Evolutionary conservation across 2,797 vertebrate genomes (phyloP), one percentile per base, ranked within the genome.

Genomic region (Dendrocincla fuliginosa): DNA sequence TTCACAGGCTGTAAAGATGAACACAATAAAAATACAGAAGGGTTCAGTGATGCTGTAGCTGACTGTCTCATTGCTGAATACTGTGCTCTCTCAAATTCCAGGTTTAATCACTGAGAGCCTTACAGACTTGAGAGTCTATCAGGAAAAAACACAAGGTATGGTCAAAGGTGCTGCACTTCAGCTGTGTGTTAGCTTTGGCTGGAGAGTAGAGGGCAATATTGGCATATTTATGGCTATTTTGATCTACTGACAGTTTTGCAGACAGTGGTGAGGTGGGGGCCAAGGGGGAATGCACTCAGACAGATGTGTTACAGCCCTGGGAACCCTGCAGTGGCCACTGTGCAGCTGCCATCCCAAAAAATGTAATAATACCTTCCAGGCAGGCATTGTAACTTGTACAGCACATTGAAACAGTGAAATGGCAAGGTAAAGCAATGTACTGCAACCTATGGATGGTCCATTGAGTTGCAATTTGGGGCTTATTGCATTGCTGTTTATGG

Each of bases 271-370:
- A 81, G 25, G 16, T 67, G 27, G 24, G 3, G 18, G 10, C 42
- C 44, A 20, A 13, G 23, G 10, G 42, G 15, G 6, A 42, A 3
- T 11, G 1, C 44, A 10, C 32, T 50, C 1, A 0, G 42, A 2
- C 19, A 32, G 46, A 2, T 27, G 32, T 52, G 19, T 37, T 42
- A 8, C 12, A 75, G 33, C 49, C 73, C 53, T 70, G 56, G 78
- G 59, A 73, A 27, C 33, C 61, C 56, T 52, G 17, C 33, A 16
- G 47, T 25, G 68, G 30, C 35, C n/a, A 5, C 32, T 8, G 67
- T 41, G 52, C 50, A 56, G 28, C 46, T 84, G 69, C 46, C 23
- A 47, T 44, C 50, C 33, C 68, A 35, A 20, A 30, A n/a, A 32
- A 22, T n/a, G 13, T 19, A 41, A 11, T 11, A n/a, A 30, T 32